Evolutionary conservation across 2,797 vertebrate genomes (phyloP), one percentile per base, ranked within the genome.

Genomic region (Triplophysa bombifrons): DNA sequence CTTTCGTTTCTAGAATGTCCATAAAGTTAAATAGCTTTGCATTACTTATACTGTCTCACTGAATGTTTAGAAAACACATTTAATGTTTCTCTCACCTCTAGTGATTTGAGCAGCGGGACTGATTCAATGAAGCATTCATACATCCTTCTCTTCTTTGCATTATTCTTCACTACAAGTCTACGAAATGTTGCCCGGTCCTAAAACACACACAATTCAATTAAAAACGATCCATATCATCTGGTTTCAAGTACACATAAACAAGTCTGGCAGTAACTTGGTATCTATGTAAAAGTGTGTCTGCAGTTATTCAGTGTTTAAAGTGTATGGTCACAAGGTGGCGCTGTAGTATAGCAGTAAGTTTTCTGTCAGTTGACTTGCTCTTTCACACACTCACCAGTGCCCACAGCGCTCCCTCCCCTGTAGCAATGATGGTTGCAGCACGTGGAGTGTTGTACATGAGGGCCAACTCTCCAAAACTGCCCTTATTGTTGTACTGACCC

Each of bases 371-470:
- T 38, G 13, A 34, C 63, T 34, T n/a, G 16, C 27, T 16, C 63
- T 50, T 60, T 61, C 11, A 65, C 17, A 50, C 69, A 82, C 97
- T 97, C 90, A 98, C 97, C 96, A 99, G 89, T 89, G 95, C 97
- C 97, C 97, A 99, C 27, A 99, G 95, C 38, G 97, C 85, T 81
- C 97, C 97, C 82, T 96, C 95, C 81, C 95, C 91, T 82, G 93
- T 98, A 87, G 97, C 96, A 50, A 96, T 44, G 83, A 99, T 99
- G 85, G 97, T 99, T 68, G 97, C 97, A 74, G 97, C 97, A 72
- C 97, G 94, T 17, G 97, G 96, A 82, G 97, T 98, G 91, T 99
- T 99, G 92, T 99, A 99, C 97, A 99, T 98, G 91, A 99, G 91
- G 4, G 97, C 97, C 80, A 99, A 93, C 76, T 99, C 97, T 87